phyloP scores from a whole-genome alignment of 2,888 invertebrate species.

The Eupithecia centaureata region DNA sequence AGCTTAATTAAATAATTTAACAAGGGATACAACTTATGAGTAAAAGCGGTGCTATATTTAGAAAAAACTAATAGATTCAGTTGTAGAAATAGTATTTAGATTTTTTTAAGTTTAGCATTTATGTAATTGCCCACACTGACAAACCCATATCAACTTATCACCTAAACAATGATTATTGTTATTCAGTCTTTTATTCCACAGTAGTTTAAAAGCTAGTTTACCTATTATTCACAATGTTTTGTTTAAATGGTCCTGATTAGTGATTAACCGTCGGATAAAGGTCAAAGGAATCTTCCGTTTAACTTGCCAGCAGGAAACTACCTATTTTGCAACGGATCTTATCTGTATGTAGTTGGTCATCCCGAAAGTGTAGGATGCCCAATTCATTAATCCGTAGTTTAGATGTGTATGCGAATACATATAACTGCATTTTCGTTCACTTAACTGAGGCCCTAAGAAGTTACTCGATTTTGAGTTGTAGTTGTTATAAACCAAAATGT shows the following conservation, averaged over 20 bases:
- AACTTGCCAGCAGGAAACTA: conserved; percentile 37
- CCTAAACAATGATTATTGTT: neutral
- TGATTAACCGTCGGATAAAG: conserved; percentile 22
- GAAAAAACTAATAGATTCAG: too few species aligned
- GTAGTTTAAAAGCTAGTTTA: neutral
- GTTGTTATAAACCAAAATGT: too few species aligned
- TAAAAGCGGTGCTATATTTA: too few species aligned
- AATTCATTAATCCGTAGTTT: neutral
- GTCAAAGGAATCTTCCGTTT: conserved; percentile 38
- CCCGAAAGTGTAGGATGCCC: conserved; percentile 23
- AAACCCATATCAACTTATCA: too few species aligned
- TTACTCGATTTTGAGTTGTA: too few species aligned
- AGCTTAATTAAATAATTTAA: too few species aligned
- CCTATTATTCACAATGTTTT: conserved; percentile 1
- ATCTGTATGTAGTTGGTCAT: conserved; percentile 26
- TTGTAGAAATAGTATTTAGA: too few species aligned
- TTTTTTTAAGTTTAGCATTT: too few species aligned
- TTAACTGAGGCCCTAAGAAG: too few species aligned
- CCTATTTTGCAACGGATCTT: conserved; percentile 22
- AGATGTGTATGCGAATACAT: neutral
- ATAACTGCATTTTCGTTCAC: neutral
- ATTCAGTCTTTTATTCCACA: neutral
- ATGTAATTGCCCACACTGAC: too few species aligned
- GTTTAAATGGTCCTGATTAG: conserved; percentile 1
- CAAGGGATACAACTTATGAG: too few species aligned